Conservation (phyloP, 2,797 vertebrate species). For the Loriculus beryllinus region DNA sequence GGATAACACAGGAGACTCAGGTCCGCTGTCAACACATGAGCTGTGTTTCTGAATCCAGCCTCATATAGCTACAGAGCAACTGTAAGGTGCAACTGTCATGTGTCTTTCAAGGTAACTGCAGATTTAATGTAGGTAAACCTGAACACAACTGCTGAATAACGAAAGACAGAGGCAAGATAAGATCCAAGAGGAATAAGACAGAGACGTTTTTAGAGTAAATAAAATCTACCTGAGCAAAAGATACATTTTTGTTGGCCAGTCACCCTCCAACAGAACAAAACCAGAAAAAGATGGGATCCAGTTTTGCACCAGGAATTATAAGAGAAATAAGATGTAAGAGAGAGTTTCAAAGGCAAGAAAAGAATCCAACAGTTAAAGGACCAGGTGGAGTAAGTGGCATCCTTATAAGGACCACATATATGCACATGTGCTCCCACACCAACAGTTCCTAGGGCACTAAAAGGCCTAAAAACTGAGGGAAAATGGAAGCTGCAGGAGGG, state of each 20-base stretch:
- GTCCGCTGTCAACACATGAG: not conserved
- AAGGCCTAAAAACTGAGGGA: not conserved
- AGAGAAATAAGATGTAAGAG: not conserved
- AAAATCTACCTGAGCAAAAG: not conserved
- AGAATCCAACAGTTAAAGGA: not conserved
- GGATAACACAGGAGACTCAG: too few relatives aligned
- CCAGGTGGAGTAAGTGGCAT: not conserved
- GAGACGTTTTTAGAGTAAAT: not conserved
- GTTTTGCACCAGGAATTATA: not conserved
- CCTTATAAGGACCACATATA: not conserved
- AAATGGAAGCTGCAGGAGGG: not conserved
- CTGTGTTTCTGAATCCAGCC: not conserved
- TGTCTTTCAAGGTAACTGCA: not conserved
- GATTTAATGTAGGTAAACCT: not conserved
- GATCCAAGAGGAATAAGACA: not conserved
- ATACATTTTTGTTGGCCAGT: not conserved
- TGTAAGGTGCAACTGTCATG: not conserved
- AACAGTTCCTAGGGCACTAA: accelerated
- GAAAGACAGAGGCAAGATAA: not conserved
- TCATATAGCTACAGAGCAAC: not conserved
- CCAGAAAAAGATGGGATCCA: accelerated
- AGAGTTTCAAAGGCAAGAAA: not conserved
- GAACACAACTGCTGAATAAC: not conserved
- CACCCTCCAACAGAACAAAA: not conserved
- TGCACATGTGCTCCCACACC: not conserved